phyloP scores from a whole-genome alignment of 2,113 vertebrate species.

The Speoplatyrhinus poulsoni region DNA sequence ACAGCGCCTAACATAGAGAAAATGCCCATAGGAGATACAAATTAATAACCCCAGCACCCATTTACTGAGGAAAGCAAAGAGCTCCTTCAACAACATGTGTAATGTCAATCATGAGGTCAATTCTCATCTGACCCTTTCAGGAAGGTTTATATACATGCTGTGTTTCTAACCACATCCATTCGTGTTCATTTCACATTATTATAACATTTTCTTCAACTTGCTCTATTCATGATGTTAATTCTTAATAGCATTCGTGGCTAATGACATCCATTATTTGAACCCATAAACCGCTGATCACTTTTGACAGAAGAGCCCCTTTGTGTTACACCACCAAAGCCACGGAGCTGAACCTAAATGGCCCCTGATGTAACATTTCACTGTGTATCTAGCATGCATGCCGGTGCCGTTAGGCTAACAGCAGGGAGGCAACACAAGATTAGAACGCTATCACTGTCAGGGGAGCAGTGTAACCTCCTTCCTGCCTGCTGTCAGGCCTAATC shows the following conservation, averaged over 20 bases:
- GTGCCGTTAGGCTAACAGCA: background rate
- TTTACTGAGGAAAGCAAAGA: constrained; percentile 10
- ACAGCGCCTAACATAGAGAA: constrained; percentile 43
- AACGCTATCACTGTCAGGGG: constrained; percentile 29
- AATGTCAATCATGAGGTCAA: background rate
- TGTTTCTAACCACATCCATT: background rate
- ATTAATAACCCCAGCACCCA: background rate
- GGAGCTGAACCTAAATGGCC: background rate
- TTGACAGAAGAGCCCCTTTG: background rate
- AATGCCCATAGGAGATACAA: constrained; percentile 13
- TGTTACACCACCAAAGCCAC: background rate
- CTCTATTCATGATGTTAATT: too few relatives aligned
- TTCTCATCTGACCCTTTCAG: background rate
- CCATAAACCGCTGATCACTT: background rate
- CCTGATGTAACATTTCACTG: constrained; percentile 1
- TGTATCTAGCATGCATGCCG: constrained; percentile 13
- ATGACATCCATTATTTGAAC: background rate
- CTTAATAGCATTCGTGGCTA: too few relatives aligned
- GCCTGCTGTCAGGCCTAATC: constrained; percentile 44
- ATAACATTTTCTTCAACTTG: too few relatives aligned
- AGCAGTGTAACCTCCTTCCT: constrained; percentile 58
- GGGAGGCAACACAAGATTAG: constrained; percentile 25
- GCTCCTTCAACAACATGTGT: background rate
- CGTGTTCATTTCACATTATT: too few relatives aligned
- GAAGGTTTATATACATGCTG: background rate